These are phyloP conservation scores for Neosalanx taihuensis DNA, from an alignment of 2,797 vertebrate species.

Conservation along the genomic window DNA sequence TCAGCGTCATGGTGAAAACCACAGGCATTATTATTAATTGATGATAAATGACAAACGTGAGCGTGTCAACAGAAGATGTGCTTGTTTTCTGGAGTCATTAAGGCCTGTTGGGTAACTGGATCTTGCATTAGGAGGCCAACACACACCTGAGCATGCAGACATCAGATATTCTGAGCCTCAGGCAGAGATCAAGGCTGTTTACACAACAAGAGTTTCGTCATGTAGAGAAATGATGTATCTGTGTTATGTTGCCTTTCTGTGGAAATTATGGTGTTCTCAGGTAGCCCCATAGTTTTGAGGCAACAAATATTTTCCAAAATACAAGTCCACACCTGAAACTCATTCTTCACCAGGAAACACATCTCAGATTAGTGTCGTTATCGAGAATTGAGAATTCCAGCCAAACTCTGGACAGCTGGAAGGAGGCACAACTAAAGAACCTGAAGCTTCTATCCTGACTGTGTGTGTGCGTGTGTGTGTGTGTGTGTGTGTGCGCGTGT, in stretches of 20 bases:
- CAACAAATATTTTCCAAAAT: conserved; percentile 23
- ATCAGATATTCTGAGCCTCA: conserved; percentile 40
- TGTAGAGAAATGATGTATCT: conserved; percentile 39
- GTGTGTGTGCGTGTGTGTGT: too few species aligned
- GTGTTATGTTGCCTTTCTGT: conserved; percentile 29
- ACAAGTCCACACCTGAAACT: conserved; percentile 26
- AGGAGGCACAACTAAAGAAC: too few species aligned
- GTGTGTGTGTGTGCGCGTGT: conserved; percentile 23
- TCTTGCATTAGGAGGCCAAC: conserved; percentile 42
- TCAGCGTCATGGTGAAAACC: conserved; percentile 45
- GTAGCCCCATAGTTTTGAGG: conserved; percentile 10
- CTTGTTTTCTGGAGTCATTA: conserved; percentile 53
- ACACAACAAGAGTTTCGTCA: conserved; percentile 37
- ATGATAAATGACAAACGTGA: conserved; percentile 54
- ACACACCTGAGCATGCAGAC: conserved; percentile 40
- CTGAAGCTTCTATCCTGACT: conserved; percentile 35
- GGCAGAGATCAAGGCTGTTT: conserved; percentile 55
- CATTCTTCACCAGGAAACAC: conserved; percentile 11
- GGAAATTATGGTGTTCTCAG: conserved; percentile 44
- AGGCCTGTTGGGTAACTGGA: conserved; percentile 52
- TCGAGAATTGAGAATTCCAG: too few species aligned
- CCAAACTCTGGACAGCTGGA: too few species aligned
- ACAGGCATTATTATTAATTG: conserved; percentile 60
- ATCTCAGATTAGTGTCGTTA: background rate
- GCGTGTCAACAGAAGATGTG: conserved; percentile 52